These are phyloP conservation scores for Artibeus jamaicensis DNA, from an alignment of 2,797 vertebrate genomes.

Conservation along the genomic window DNA sequence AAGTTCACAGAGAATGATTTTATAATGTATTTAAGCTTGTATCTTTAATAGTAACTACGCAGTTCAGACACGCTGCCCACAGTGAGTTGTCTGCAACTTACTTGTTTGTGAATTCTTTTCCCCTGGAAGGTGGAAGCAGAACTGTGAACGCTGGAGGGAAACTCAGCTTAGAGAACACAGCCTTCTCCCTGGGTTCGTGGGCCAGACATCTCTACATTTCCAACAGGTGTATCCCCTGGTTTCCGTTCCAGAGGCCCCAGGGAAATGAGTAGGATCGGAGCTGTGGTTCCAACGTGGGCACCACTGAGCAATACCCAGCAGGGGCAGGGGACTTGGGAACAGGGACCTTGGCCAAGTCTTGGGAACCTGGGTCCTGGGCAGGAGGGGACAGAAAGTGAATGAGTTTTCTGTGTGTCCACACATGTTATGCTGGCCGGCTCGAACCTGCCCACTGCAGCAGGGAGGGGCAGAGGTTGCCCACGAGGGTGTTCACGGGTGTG, in stretches of 20 bases:
- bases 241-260: not conserved
- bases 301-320: not conserved
- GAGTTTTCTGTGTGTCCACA: not conserved
- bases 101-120: not conserved
- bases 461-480: not conserved
- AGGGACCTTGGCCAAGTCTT: not conserved
- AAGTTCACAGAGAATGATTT: constrained; percentile 20
- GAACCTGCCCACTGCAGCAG: not conserved
- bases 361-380: not conserved
- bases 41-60: not conserved
- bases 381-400: not conserved
- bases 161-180: not conserved
- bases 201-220: not conserved
- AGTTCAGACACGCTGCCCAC: not conserved
- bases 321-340: not conserved
- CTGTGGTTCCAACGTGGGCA: not conserved
- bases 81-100: not conserved
- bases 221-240: not conserved
- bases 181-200: not conserved
- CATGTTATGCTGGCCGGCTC: not conserved
- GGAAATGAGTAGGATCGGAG: not conserved
- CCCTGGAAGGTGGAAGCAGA: not conserved
- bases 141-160: not conserved
- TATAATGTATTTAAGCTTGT: constrained; percentile 19
- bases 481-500: fast-evolving